Conservation (phyloP, 2,113 vertebrate genomes). For the Lontra canadensis region DNA sequence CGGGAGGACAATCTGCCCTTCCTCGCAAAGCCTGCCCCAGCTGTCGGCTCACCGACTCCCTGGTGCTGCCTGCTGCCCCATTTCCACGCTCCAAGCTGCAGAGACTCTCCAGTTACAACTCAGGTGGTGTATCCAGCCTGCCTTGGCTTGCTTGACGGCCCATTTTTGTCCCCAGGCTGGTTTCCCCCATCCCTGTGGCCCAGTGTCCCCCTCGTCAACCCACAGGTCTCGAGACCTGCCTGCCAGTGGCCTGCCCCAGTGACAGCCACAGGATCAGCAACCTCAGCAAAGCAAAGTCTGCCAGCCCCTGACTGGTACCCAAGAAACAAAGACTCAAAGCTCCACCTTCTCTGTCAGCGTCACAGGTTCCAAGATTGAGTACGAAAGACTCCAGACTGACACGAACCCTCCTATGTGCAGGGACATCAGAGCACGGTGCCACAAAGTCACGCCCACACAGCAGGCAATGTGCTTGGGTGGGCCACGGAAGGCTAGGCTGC, state of each 20-base stretch:
- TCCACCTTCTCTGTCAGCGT: not conserved
- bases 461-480: not conserved
- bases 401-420: not conserved
- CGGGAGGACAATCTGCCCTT: conserved; percentile 74
- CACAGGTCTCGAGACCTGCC: not conserved
- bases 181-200: not conserved
- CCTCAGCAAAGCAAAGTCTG: not conserved
- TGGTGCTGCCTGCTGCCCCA: fast-evolving
- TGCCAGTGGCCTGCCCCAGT: not conserved
- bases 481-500: not conserved
- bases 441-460: not conserved
- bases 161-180: not conserved
- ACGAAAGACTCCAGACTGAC: not conserved
- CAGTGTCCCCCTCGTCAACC: not conserved
- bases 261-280: not conserved
- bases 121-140: fast-evolving
- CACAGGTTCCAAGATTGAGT: not conserved
- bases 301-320: not conserved
- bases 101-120: not conserved
- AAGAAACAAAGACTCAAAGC: not conserved
- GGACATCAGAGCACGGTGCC: not conserved
- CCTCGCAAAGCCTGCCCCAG: not conserved
- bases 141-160: not conserved
- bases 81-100: fast-evolving
- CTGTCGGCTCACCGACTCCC: not conserved